Percentiles rank a stretch among this genome's conserved stretches.
Evolutionary conservation across 2,113 vertebrate genomes (phyloP).

Genomic region (Trochalopteron elliotii): DNA sequence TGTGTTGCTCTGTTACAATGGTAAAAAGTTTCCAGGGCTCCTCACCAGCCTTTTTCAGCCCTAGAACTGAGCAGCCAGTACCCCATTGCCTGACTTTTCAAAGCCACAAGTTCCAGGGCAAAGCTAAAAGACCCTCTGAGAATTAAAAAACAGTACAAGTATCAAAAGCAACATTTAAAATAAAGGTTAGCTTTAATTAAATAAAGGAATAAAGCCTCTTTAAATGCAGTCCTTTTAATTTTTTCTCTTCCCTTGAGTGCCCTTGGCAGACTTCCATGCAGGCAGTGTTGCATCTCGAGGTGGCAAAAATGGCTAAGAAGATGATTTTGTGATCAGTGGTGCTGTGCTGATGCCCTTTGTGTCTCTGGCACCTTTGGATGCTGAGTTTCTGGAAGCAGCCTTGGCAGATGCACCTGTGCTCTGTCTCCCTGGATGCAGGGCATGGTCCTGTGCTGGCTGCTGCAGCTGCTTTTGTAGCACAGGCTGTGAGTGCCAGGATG

Average conservation of each 20-base stretch:
- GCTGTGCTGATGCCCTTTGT: not conserved
- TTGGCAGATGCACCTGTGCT: not conserved
- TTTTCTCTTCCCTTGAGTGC: not conserved
- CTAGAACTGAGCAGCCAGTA: not conserved
- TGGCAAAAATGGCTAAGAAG: not conserved
- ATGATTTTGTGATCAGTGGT: rapidly evolving
- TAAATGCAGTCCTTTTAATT: not conserved
- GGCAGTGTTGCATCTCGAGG: not conserved
- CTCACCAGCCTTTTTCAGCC: conserved; percentile 29
- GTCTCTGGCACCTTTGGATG: not conserved
- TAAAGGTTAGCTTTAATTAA: conserved; percentile 43
- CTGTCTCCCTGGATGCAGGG: not conserved
- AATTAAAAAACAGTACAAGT: not conserved
- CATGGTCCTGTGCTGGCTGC: not conserved
- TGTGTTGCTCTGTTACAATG: not conserved
- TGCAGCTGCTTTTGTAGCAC: not conserved
- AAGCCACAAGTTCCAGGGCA: not conserved
- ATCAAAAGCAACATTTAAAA: conserved; percentile 4
- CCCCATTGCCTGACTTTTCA: not conserved
- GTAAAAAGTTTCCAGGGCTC: conserved; percentile 23
- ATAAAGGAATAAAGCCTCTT: not conserved
- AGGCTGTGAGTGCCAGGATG: not conserved
- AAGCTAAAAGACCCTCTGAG: not conserved
- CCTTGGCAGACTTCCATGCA: not conserved
- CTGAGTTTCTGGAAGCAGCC: not conserved